Evolutionary conservation across 2,888 invertebrate genomes (phyloP).

Genomic region (Drosophila borealis): DNA sequence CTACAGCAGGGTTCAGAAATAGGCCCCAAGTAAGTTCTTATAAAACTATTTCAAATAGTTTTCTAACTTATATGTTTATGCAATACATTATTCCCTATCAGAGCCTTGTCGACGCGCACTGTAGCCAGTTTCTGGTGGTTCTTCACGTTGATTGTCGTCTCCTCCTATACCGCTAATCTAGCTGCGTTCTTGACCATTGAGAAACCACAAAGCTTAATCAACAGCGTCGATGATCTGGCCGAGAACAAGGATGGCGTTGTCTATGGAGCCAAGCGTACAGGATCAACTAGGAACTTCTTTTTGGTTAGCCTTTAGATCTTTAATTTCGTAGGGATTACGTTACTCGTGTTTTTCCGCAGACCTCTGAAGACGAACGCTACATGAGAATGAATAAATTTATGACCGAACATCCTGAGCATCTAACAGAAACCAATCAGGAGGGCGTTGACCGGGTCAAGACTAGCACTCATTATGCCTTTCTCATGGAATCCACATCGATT

Average conservation of each 20-base stretch:
- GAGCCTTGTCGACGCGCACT: slow-evolving; percentile 94
- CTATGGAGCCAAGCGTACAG: slow-evolving; percentile 93
- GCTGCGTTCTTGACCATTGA: slow-evolving; percentile 96
- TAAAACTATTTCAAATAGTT: background rate
- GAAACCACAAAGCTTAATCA: slow-evolving; percentile 89
- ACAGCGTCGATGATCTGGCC: slow-evolving; percentile 93
- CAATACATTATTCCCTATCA: slow-evolving; percentile 71
- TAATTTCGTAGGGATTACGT: background rate
- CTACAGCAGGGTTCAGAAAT: slow-evolving; percentile 95
- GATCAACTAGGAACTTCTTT: slow-evolving; percentile 95
- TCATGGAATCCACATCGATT: slow-evolving; percentile 92
- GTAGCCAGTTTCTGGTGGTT: slow-evolving; percentile 96
- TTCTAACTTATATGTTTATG: background rate
- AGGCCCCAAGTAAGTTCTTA: slow-evolving; percentile 90
- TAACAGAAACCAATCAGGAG: slow-evolving; percentile 85
- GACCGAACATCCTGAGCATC: slow-evolving; percentile 87
- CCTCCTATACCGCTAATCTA: slow-evolving; percentile 95
- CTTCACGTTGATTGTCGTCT: slow-evolving; percentile 91
- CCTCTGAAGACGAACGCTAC: slow-evolving; percentile 90
- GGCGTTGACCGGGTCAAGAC: slow-evolving; percentile 86
- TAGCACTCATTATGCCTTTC: slow-evolving; percentile 88
- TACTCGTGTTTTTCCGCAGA: slow-evolving; percentile 83
- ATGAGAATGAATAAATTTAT: slow-evolving; percentile 93
- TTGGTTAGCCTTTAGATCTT: slow-evolving; percentile 86
- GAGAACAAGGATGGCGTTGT: slow-evolving; percentile 90